A percentile compares a stretch with the other conserved stretches of the same genome.
Evolutionary conservation across 2,797 vertebrate genomes (phyloP).

Genomic region (Pterois miles): DNA sequence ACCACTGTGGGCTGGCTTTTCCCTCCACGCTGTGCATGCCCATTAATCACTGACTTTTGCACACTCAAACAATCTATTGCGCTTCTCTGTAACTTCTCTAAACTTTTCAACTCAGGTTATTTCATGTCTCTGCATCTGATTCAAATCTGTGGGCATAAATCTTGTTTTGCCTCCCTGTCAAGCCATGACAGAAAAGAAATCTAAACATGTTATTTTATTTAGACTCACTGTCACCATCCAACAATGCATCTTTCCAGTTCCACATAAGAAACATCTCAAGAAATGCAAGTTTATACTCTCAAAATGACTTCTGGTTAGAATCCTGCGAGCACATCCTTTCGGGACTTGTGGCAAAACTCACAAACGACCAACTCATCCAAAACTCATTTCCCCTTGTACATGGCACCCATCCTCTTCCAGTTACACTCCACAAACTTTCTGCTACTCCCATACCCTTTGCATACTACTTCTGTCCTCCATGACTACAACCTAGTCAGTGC

Average conservation of each 20-base stretch:
- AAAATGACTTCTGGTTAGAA: constrained; percentile 27
- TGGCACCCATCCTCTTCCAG: background rate
- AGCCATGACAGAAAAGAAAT: constrained; percentile 15
- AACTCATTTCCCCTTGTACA: constrained; percentile 20
- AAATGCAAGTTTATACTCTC: constrained; percentile 15
- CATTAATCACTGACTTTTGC: constrained; percentile 25
- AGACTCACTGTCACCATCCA: constrained; percentile 35
- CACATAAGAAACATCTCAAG: constrained; percentile 25
- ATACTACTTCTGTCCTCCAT: background rate
- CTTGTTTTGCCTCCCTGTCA: constrained; percentile 31
- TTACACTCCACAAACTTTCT: background rate
- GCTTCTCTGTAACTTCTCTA: constrained; percentile 5
- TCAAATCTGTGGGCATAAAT: constrained; percentile 5
- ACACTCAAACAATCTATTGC: constrained; percentile 16
- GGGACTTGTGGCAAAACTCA: constrained; percentile 7
- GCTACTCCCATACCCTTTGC: background rate
- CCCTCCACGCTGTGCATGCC: constrained; percentile 9
- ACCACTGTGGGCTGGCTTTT: constrained; percentile 36
- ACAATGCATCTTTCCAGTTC: constrained; percentile 24
- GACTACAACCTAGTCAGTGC: background rate
- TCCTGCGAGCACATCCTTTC: constrained; percentile 8
- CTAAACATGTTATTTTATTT: constrained; percentile 27
- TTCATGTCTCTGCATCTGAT: constrained; percentile 1
- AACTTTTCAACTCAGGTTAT: constrained; percentile 26
- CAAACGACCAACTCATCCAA: constrained; percentile 26